phyloP scores from a whole-genome alignment of 2,797 vertebrate species.

The Silurus lanzhouensis region DNA sequence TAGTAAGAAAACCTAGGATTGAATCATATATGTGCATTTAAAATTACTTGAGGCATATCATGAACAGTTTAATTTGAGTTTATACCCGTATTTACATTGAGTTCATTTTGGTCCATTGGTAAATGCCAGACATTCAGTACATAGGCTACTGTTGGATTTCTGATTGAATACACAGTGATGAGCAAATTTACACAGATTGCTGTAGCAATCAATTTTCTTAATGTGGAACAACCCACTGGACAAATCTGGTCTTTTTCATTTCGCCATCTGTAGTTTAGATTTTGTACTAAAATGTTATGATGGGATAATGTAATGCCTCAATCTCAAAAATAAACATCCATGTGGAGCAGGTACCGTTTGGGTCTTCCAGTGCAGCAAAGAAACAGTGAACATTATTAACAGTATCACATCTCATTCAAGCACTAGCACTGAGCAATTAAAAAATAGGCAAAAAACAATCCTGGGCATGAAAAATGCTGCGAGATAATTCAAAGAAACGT shows the following conservation, averaged over 20 bases:
- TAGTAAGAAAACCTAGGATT: too few species aligned
- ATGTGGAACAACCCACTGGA: slow-evolving; percentile 16
- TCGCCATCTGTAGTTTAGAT: neutral
- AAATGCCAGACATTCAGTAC: slow-evolving; percentile 29
- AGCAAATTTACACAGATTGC: slow-evolving; percentile 6
- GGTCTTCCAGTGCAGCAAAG: slow-evolving; percentile 53
- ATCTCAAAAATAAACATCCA: slow-evolving; percentile 8
- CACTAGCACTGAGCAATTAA: slow-evolving; percentile 18
- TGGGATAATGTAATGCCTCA: neutral
- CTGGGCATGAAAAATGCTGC: slow-evolving; percentile 37
- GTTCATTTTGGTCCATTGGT: neutral
- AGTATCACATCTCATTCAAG: slow-evolving; percentile 39
- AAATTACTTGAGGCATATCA: neutral
- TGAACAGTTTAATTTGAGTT: too few species aligned
- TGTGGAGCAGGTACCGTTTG: slow-evolving; percentile 47
- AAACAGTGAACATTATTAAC: slow-evolving; percentile 54
- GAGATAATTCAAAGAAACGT: slow-evolving; percentile 27
- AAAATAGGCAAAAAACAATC: slow-evolving; percentile 34
- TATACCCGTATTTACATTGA: neutral
- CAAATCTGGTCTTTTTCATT: neutral
- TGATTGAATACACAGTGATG: slow-evolving; percentile 17
- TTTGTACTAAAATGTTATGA: neutral
- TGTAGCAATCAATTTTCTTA: neutral
- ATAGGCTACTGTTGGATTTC: slow-evolving; percentile 23
- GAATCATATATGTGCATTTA: neutral